A percentile compares a stretch with the other conserved stretches of the same genome.
Conservation (phyloP, 1,140 invertebrate genomes). For the Apolygus lucorum region DNA sequence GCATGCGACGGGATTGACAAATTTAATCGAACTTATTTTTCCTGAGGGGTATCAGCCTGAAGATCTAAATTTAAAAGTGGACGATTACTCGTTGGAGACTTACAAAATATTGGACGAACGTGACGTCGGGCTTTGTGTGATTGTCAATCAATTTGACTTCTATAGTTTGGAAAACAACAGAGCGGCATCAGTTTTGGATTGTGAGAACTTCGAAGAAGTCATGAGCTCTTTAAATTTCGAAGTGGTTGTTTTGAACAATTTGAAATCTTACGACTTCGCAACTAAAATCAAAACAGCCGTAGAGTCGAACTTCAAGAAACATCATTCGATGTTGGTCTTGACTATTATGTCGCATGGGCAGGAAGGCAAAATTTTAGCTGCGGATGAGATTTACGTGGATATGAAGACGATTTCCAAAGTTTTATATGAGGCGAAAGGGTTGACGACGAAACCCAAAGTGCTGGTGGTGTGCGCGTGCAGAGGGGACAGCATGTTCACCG, state of each 20-base stretch:
- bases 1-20: background rate
- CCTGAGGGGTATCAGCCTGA: no score
- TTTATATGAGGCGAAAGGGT: no score
- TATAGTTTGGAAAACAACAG: background rate
- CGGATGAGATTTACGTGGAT: background rate
- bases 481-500: background rate
- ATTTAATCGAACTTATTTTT: background rate
- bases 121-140: background rate
- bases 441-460: conserved; percentile 1
- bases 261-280: background rate
- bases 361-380: background rate
- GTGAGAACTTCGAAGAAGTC: background rate
- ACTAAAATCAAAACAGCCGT: background rate
- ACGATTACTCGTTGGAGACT: background rate
- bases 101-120: background rate
- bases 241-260: background rate
- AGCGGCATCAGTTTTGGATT: background rate
- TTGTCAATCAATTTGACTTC: background rate
- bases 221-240: background rate
- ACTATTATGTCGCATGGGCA: background rate
- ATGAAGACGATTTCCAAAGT: no score
- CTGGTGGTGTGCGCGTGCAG: background rate
- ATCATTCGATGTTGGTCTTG: conserved; percentile 1
- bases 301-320: background rate
- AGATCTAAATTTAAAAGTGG: no score